phyloP scores from a whole-genome alignment of 2,888 invertebrate genomes.

The Liposcelis brunnea region DNA sequence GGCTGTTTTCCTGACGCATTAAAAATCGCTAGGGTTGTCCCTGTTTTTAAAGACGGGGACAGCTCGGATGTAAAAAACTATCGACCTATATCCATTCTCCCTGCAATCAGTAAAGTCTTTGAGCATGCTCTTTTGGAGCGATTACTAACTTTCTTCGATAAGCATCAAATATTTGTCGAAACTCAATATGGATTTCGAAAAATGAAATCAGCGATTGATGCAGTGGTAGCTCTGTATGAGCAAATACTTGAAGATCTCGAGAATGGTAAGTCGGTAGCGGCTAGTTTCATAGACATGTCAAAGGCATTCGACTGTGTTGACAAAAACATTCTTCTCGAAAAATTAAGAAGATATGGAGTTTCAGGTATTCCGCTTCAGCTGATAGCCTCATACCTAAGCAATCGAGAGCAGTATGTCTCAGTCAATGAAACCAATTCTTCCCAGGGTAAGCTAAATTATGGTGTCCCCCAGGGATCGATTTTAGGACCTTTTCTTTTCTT shows the following conservation, averaged over 20 bases:
- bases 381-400: neutral
- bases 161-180: neutral
- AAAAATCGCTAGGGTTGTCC: slow-evolving; percentile 3
- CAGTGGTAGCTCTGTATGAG: neutral
- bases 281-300: neutral
- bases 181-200: neutral
- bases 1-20: slow-evolving; percentile 2
- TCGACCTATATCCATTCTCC: slow-evolving; percentile 9
- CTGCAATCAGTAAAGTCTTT: slow-evolving; percentile 7
- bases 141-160: neutral
- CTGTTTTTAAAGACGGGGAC: slow-evolving; percentile 8
- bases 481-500: slow-evolving; percentile 8
- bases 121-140: neutral
- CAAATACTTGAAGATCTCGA: neutral
- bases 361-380: neutral
- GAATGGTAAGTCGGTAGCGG: neutral
- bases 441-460: neutral
- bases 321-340: neutral
- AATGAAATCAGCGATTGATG: neutral
- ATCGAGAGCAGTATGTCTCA: neutral
- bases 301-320: slow-evolving; percentile 5
- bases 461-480: slow-evolving; percentile 7
- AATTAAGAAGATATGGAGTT: neutral
- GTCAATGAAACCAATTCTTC: too few relatives aligned
- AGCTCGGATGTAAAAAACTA: slow-evolving; percentile 6